phyloP scores from a whole-genome alignment of 64 coral and sea anemone genomes.

The Orbicella faveolata region DNA sequence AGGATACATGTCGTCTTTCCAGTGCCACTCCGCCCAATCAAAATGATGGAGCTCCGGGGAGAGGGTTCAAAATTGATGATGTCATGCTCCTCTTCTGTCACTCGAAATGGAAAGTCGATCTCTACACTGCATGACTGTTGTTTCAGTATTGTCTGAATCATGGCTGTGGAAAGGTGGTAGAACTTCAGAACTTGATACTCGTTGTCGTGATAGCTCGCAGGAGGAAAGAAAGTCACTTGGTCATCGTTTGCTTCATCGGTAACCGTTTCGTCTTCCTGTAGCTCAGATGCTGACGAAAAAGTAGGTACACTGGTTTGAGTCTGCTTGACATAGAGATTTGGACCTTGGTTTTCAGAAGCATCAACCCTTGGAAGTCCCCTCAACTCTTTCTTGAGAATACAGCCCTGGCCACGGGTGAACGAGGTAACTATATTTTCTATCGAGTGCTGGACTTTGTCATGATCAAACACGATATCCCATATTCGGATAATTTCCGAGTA shows the following conservation, averaged over 20 bases:
- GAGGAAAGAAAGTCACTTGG: conserved; percentile 57
- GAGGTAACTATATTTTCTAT: conserved; percentile 85
- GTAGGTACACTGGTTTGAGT: neutral
- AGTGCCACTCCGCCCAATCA: conserved; percentile 93
- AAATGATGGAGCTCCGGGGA: conserved; percentile 61
- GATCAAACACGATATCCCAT: conserved; percentile 82
- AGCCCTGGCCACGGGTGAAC: conserved; percentile 69
- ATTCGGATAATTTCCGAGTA: conserved; percentile 93
- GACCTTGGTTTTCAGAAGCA: neutral
- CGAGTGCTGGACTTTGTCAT: conserved; percentile 61
- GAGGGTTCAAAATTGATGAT: conserved; percentile 75
- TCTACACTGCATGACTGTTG: conserved; percentile 27
- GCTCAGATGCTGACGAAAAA: neutral
- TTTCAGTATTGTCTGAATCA: conserved; percentile 62
- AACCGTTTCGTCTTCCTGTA: neutral
- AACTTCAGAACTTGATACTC: conserved; percentile 95
- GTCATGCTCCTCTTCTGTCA: conserved; percentile 83
- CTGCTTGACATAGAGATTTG: neutral
- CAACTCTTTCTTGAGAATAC: conserved; percentile 70
- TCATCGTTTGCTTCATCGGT: neutral
- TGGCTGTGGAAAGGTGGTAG: conserved; percentile 64
- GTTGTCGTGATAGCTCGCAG: conserved; percentile 77
- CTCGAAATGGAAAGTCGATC: conserved; percentile 87
- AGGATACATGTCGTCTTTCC: conserved; percentile 96
- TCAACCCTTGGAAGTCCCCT: conserved; percentile 36